phyloP scores from a whole-genome alignment of 2,797 vertebrate genomes.

The Sebastes steindachneri region DNA sequence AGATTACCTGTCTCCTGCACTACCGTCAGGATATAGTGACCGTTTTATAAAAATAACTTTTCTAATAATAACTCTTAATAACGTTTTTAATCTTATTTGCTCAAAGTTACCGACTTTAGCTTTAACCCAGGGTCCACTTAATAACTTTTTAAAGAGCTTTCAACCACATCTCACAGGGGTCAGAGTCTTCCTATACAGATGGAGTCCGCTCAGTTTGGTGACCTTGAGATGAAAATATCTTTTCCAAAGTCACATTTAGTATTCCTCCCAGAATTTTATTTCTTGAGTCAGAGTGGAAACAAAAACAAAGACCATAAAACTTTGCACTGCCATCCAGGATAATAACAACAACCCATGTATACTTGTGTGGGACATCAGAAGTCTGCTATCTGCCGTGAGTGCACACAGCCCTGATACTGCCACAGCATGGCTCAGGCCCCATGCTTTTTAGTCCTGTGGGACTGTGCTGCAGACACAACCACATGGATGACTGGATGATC shows the following conservation, averaged over 20 bases:
- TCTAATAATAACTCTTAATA: too few relatives aligned
- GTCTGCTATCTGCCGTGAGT: not conserved
- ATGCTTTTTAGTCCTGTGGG: not conserved
- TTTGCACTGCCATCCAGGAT: not conserved
- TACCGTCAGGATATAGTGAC: too few relatives aligned
- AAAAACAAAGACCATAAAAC: conserved; percentile 5
- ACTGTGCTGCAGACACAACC: not conserved
- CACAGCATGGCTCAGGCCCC: not conserved
- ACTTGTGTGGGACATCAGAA: not conserved
- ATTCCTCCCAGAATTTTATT: conserved; percentile 30
- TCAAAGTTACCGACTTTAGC: too few relatives aligned
- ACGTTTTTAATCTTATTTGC: too few relatives aligned
- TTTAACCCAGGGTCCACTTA: too few relatives aligned
- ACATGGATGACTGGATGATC: not conserved
- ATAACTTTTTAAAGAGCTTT: too few relatives aligned
- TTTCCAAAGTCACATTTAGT: not conserved
- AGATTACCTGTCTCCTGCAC: too few relatives aligned
- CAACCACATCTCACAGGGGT: too few relatives aligned
- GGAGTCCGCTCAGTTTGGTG: not conserved
- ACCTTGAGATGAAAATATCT: not conserved
- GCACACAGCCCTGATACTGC: not conserved
- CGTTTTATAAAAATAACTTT: too few relatives aligned
- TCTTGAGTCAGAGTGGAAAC: conserved; percentile 5
- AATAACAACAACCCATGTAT: not conserved
- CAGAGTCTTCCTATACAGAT: too few relatives aligned